Percentiles rank a stretch among this genome's conserved stretches.
Evolutionary conservation across 2,113 vertebrate genomes (phyloP).

Genomic region (Mystacornis crossleyi): DNA sequence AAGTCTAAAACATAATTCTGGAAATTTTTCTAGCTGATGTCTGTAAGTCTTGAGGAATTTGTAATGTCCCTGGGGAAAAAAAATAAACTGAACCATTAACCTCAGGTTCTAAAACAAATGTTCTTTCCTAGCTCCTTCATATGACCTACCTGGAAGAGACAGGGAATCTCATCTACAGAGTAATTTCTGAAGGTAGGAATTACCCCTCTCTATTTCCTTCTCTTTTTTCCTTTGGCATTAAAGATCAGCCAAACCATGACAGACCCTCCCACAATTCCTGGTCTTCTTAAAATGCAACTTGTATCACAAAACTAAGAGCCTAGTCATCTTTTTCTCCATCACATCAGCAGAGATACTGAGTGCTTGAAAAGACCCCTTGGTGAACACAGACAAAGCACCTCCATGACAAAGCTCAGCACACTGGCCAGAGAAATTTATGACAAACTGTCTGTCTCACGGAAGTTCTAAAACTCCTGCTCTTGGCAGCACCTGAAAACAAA

Average conservation of each 20-base stretch:
- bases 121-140: background rate
- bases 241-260: background rate
- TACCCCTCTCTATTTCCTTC: background rate
- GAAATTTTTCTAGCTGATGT: background rate
- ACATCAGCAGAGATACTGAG: background rate
- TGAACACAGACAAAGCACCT: background rate
- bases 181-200: background rate
- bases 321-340: background rate
- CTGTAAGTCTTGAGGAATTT: background rate
- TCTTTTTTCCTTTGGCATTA: background rate
- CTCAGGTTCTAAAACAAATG: background rate
- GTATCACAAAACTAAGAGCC: background rate
- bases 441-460: background rate
- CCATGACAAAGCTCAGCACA: background rate
- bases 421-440: background rate
- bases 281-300: background rate
- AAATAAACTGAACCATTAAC: background rate
- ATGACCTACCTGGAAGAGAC: background rate
- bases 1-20: background rate
- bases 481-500: background rate
- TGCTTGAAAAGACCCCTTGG: background rate
- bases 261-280: background rate
- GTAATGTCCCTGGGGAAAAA: background rate
- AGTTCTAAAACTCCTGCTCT: background rate
- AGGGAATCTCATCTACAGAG: background rate